Evolutionary conservation across 2,113 vertebrate species (phyloP).

Genomic region (Platichthys flesus): DNA sequence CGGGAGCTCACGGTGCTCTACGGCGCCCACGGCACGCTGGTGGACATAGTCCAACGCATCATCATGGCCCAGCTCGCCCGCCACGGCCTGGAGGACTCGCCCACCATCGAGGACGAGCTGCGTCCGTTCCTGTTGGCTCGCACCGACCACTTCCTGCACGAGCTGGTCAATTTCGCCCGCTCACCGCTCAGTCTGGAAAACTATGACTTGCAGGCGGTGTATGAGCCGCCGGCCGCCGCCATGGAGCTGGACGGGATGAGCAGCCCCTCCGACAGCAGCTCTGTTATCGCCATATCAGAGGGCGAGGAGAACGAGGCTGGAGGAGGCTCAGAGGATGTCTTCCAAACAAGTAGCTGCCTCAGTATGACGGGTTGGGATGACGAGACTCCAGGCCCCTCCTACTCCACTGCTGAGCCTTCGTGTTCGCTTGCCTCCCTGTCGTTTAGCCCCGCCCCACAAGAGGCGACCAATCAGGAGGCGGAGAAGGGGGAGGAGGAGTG

Average conservation of each 20-base stretch:
- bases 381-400: conserved; percentile 93
- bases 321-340: conserved; percentile 7
- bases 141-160: conserved; percentile 92
- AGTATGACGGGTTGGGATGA: conserved; percentile 89
- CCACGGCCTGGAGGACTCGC: conserved; percentile 86
- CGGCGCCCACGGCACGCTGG: conserved; percentile 86
- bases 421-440: conserved; percentile 55
- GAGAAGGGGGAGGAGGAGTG: conserved; percentile 83
- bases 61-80: conserved; percentile 86
- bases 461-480: conserved; percentile 41
- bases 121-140: conserved; percentile 88
- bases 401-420: conserved; percentile 84
- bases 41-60: conserved; percentile 89
- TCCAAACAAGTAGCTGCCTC: conserved; percentile 54
- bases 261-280: conserved; percentile 84
- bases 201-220: conserved; percentile 90
- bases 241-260: conserved; percentile 77
- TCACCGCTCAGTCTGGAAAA: conserved; percentile 89
- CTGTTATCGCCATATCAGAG: conserved; percentile 92
- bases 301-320: conserved; percentile 80
- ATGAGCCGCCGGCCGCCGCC: conserved; percentile 84
- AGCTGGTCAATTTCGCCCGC: conserved; percentile 90
- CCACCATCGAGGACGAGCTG: conserved; percentile 86
- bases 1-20: conserved; percentile 90
- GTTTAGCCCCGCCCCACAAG: conserved; percentile 71